Evolutionary conservation across 2,888 invertebrate genomes (phyloP).

Genomic region (Escarpia spicata): DNA sequence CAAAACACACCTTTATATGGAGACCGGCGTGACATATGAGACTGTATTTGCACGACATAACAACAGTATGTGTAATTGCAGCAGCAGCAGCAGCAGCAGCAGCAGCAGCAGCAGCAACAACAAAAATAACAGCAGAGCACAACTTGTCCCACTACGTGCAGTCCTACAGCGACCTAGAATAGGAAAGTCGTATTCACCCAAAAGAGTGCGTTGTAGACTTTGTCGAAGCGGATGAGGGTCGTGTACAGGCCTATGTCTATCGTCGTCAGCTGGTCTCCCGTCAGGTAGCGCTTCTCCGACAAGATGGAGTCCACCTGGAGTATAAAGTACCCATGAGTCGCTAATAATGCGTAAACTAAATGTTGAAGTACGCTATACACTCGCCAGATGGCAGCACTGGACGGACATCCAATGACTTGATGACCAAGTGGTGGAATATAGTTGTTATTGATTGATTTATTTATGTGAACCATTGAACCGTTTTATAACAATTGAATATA

Average conservation of each 20-base stretch:
- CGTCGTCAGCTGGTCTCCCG: constrained; percentile 54
- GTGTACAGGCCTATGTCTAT: constrained; percentile 59
- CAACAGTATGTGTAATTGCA: too few relatives aligned
- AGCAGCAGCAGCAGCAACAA: too few relatives aligned
- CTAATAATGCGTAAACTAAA: neutral
- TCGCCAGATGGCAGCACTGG: neutral
- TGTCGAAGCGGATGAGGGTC: constrained; percentile 60
- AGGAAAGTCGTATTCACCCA: constrained; percentile 47
- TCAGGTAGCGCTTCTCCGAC: constrained; percentile 52
- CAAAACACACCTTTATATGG: too few relatives aligned
- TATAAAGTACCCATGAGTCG: neutral
- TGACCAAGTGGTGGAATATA: neutral
- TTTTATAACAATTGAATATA: too few relatives aligned
- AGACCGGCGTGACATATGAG: too few relatives aligned
- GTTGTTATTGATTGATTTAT: neutral
- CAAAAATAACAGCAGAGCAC: neutral
- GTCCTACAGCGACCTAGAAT: neutral
- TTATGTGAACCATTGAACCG: too few relatives aligned
- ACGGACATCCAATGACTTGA: neutral
- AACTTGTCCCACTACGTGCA: neutral
- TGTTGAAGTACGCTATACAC: neutral
- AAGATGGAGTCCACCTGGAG: constrained; percentile 55
- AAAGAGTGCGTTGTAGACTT: constrained; percentile 59
- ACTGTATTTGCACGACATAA: too few relatives aligned
- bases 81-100: too few relatives aligned